Percentiles rank a stretch among this genome's conserved stretches.
phyloP scores from a whole-genome alignment of 2,113 vertebrate species.

The Aphyosemion australe region DNA sequence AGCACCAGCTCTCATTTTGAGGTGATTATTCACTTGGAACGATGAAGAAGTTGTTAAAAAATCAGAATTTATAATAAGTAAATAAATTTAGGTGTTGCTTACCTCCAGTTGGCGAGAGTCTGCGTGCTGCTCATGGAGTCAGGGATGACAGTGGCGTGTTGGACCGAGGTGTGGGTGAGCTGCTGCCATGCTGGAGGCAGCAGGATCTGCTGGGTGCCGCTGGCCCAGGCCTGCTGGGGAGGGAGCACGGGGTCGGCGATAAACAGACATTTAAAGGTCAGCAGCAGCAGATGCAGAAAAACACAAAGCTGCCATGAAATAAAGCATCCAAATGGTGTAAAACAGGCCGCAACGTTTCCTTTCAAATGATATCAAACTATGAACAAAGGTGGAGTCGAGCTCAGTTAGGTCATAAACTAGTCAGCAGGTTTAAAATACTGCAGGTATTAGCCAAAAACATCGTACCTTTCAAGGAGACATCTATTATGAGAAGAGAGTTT shows the following conservation, averaged over 20 bases:
- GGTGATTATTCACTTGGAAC: slow-evolving; percentile 47
- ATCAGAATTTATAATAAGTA: too few species aligned
- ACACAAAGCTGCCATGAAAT: background rate
- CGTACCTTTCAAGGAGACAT: slow-evolving; percentile 45
- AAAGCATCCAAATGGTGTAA: background rate
- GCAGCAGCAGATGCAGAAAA: slow-evolving; percentile 12
- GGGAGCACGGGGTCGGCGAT: slow-evolving; percentile 15
- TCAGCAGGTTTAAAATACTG: background rate
- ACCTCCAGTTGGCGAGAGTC: slow-evolving; percentile 94
- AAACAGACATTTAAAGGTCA: slow-evolving; percentile 35
- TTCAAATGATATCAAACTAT: background rate
- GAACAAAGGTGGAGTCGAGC: background rate
- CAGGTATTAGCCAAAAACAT: slow-evolving; percentile 14
- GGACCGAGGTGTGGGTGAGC: slow-evolving; percentile 97
- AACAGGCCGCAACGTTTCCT: background rate
- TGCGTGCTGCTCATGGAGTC: slow-evolving; percentile 93
- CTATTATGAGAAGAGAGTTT: slow-evolving; percentile 59
- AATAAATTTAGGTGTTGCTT: too few species aligned
- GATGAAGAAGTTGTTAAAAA: slow-evolving; percentile 42
- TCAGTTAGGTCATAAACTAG: background rate
- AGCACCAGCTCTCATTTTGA: slow-evolving; percentile 26
- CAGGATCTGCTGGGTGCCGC: slow-evolving; percentile 96
- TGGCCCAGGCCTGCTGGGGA: slow-evolving; percentile 94
- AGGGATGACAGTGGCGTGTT: slow-evolving; percentile 92
- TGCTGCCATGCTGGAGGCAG: slow-evolving; percentile 98